Conservation (phyloP, 1,140 invertebrate genomes). For the Leptinotarsa texana region DNA sequence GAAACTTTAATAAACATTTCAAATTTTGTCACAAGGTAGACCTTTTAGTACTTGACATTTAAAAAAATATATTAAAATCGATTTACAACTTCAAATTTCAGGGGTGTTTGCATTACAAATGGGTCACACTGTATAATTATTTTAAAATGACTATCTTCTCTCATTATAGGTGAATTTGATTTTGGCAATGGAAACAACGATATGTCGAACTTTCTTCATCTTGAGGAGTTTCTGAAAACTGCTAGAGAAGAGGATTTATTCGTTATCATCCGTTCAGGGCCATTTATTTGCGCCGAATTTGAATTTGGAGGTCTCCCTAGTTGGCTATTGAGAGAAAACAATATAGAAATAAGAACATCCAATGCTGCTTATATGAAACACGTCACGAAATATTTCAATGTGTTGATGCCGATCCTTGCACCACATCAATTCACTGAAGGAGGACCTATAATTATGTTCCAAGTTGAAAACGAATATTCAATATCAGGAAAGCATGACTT, state of each 20-base stretch:
- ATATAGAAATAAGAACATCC: slow-evolving; percentile 57
- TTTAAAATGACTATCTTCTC: too few relatives aligned
- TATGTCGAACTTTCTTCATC: slow-evolving; percentile 62
- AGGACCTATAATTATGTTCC: slow-evolving; percentile 62
- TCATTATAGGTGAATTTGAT: slow-evolving; percentile 57
- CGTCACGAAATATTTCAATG: slow-evolving; percentile 58
- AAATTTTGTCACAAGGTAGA: too few relatives aligned
- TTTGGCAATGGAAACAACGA: slow-evolving; percentile 73
- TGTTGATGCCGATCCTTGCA: slow-evolving; percentile 57
- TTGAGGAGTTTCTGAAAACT: slow-evolving; percentile 72
- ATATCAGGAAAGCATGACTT: slow-evolving; percentile 33
- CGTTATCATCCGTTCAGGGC: slow-evolving; percentile 86
- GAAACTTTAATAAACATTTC: too few relatives aligned
- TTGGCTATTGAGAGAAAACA: slow-evolving; percentile 43
- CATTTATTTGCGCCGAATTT: slow-evolving; percentile 90
- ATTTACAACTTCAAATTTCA: too few relatives aligned
- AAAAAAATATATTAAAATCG: too few relatives aligned
- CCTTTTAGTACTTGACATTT: too few relatives aligned
- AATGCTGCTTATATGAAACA: slow-evolving; percentile 57
- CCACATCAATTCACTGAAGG: slow-evolving; percentile 60
- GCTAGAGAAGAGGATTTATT: slow-evolving; percentile 81
- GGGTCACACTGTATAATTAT: too few relatives aligned
- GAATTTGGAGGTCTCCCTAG: slow-evolving; percentile 58
- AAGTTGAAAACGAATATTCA: slow-evolving; percentile 66
- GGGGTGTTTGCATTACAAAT: too few relatives aligned